Base-by-base conservation (phyloP, 23 tunicate genomes). In the Botrylloides violaceus region DNA sequence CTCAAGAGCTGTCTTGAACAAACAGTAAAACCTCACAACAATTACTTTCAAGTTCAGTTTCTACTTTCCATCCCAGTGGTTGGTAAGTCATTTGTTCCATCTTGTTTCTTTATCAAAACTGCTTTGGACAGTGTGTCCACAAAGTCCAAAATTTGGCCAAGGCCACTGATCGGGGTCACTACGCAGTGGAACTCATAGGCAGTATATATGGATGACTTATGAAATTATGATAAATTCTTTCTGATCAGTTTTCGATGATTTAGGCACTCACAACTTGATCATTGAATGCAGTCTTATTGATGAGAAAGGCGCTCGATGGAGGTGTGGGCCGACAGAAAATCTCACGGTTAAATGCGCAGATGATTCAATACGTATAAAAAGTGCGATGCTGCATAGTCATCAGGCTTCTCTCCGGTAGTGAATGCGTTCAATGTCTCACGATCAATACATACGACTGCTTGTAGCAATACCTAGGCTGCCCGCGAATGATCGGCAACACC, bases 21-120 rank as follows among this genome's bases (percentile, higher is more conserved):
- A 61, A 82, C 71, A 3, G 89, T 83, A 9, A 80, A 83, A 28
- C 90, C 97, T 3, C 97, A 78, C 58, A 79, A 90, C 61, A 88
- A 90, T 55, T 90, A 90, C 55, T 90, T 90, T 71, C 78, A 81
- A 65, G 74, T 81, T 12, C 97, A 90, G 61, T 83, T 90, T 39
- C 77, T 90, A 3, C 59, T 90, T 28, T 59, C 61, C 48, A 82
- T 90, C 39, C 79, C 85, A 21, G 53, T 59, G 1, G 18, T 79
- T 47, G 97, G 97, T 90, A 32, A 58, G 74, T 26, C n/a, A n/a
- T n/a, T n/a, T n/a, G n/a, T n/a, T n/a, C n/a, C n/a, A n/a, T n/a
- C n/a, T n/a, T n/a, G n/a, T n/a, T n/a, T n/a, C n/a, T n/a, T n/a
- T n/a, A n/a, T n/a, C n/a, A n/a, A n/a, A n/a, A n/a, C n/a, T n/a